Conservation (phyloP, 2,888 invertebrate species). For the Lissocephala sabroskyi region DNA sequence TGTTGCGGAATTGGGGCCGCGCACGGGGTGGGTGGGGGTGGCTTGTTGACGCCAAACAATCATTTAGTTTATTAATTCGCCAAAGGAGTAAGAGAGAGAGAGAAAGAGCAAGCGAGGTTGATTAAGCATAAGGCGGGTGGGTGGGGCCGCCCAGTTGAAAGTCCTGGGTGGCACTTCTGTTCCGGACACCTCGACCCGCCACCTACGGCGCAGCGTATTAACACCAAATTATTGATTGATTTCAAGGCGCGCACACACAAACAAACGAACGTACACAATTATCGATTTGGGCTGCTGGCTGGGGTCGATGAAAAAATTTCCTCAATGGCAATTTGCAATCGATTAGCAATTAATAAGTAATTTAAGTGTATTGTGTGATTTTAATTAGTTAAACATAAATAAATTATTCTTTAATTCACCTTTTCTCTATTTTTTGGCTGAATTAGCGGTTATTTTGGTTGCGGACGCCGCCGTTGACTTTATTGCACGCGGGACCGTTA, state of each 20-base stretch:
- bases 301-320: too few species aligned
- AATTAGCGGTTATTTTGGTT: neutral
- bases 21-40: conserved; percentile 11
- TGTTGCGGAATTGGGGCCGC: neutral
- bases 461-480: neutral
- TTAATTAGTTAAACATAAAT: conserved; percentile 10
- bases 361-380: too few species aligned
- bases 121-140: too few species aligned
- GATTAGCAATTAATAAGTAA: too few species aligned
- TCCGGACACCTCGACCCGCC: conserved; percentile 3
- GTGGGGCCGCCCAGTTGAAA: too few species aligned
- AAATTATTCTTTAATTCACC: conserved; percentile 1
- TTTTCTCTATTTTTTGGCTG: conserved; percentile 3
- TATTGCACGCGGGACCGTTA: too few species aligned
- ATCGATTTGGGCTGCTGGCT: too few species aligned
- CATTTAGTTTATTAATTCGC: conserved; percentile 57
- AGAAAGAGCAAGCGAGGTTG: too few species aligned
- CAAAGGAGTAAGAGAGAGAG: too few species aligned
- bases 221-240: conserved; percentile 70
- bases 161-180: conserved; percentile 1
- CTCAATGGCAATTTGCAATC: too few species aligned
- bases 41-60: conserved; percentile 49
- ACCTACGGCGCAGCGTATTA: conserved; percentile 37
- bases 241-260: conserved; percentile 26
- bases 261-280: conserved; percentile 34